These are phyloP conservation scores for Petrolisthes manimaculis DNA, from an alignment of 2,888 invertebrate species.

Conservation along the genomic window DNA sequence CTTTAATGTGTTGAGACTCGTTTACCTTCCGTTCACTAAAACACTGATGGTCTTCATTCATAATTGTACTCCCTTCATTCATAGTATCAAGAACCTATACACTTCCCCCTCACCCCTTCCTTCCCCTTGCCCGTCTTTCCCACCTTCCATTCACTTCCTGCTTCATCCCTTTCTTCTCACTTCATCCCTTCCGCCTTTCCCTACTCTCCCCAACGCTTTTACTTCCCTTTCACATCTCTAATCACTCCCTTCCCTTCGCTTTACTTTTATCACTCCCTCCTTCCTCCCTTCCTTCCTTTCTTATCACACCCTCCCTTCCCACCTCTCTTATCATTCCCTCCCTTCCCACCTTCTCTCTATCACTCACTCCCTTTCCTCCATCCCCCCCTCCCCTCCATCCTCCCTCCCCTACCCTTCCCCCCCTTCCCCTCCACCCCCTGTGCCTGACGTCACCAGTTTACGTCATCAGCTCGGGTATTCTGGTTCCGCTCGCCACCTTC, in stretches of 20 bases:
- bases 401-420: neutral
- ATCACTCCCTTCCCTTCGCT: neutral
- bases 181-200: neutral
- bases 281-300: neutral
- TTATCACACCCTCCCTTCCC: neutral
- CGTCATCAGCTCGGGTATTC: neutral
- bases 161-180: neutral
- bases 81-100: too few relatives aligned
- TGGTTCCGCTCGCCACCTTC: neutral
- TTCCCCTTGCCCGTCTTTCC: neutral
- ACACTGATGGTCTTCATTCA: too few relatives aligned
- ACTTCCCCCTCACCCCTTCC: neutral
- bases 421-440: neutral
- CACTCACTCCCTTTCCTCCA: neutral
- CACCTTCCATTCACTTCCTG: neutral
- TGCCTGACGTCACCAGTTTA: neutral
- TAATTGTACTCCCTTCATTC: too few relatives aligned
- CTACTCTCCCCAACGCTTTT: neutral
- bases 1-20: too few relatives aligned
- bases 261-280: constrained; percentile 11
- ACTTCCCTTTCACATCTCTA: neutral
- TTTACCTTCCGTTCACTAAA: too few relatives aligned
- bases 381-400: neutral
- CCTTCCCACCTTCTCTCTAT: neutral
- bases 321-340: neutral